These are phyloP conservation scores for Pseudomyrmex gracilis DNA, from an alignment of 1,140 invertebrate genomes.

Conservation along the genomic window DNA sequence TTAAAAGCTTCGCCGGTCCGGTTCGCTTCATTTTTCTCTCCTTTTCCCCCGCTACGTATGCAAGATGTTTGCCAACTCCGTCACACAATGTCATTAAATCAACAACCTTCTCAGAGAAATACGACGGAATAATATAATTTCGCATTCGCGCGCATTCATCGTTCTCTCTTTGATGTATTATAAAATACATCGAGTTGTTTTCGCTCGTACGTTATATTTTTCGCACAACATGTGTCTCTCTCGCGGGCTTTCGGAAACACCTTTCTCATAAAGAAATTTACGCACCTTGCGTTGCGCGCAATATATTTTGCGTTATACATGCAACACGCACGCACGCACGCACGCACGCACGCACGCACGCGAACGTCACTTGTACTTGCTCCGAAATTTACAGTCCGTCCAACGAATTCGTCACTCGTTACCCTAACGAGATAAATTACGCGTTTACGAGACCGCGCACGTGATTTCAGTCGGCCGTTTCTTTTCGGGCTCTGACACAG, in stretches of 20 bases:
- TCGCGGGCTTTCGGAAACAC: background rate
- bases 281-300: background rate
- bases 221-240: too few relatives aligned
- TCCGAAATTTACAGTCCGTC: slow-evolving; percentile 22
- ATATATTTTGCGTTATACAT: background rate
- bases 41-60: background rate
- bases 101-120: background rate
- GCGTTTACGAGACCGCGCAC: slow-evolving; percentile 39
- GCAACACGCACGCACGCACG: too few relatives aligned
- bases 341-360: background rate
- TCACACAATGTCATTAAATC: background rate
- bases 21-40: background rate
- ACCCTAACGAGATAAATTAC: slow-evolving; percentile 44
- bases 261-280: slow-evolving; percentile 11
- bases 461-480: slow-evolving; percentile 67
- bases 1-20: background rate
- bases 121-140: background rate
- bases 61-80: background rate
- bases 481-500: slow-evolving; percentile 54
- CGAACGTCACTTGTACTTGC: background rate
- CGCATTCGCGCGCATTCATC: background rate
- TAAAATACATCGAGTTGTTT: too few relatives aligned
- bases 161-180: background rate
- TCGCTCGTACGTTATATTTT: too few relatives aligned
- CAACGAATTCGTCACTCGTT: slow-evolving; percentile 59